Evolutionary conservation across 2,888 invertebrate species (phyloP), one percentile per base, ranked within the genome.

Genomic region (Drosophila rellima): DNA sequence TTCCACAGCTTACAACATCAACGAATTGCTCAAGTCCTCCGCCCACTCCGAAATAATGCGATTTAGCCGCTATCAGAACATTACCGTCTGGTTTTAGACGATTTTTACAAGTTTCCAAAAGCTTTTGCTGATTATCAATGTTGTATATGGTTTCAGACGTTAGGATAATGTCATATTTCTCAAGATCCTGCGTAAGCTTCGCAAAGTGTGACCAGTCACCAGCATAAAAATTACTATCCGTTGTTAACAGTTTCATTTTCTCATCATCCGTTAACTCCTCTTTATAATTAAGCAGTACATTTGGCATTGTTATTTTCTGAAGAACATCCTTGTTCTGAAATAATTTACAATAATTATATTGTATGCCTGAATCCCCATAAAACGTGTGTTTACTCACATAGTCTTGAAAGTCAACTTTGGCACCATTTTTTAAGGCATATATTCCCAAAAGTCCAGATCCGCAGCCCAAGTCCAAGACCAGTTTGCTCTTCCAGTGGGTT

Each of bases 141-240:
- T 98, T 98, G 88, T 97, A 97, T 90, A 99, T 98, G 0, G 99
- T 99, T 93, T 99, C 99, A 15, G 97, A 96, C 7, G 98, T 96
- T 15, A 99, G 93, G 83, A 99, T 98, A 5, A 95, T 89, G 91
- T 99, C 97, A 93, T 95, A 99, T 78, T 94, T 95, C 18, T 93
- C 89, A 48, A 92, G 87, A 6, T 92, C 82, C 51, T 93, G 91
- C 5, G 91, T 90, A 1, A 93, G 77, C n/a, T 92, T 78, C 0
- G 80, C 65, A 78, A 96, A 95, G 45, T 94, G 94, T 33, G 90
- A 91, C 97, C 97, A 97, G 89, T 97, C 97, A 1, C 97, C 97
- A 61, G 95, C 94, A 88, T 93, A 95, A 91, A 95, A 95, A 85
- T 93, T 93, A 3, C 80, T 60, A n/a, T 75, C 60, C 0, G 33